phyloP scores from a whole-genome alignment of 2,113 vertebrate genomes.

The Coryphaenoides rupestris region DNA sequence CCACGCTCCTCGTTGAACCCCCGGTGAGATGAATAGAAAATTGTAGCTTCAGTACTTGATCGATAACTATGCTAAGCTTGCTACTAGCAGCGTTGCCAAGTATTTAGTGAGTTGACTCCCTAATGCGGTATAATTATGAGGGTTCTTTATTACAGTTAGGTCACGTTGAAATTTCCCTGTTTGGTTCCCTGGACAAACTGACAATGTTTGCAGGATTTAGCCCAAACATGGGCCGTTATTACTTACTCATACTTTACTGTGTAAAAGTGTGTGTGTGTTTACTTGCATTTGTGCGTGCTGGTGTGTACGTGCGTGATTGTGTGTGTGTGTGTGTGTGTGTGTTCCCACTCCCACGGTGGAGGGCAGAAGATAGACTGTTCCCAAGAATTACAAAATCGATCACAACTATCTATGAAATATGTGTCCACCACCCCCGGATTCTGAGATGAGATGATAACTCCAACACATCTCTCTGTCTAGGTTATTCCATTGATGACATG shows the following conservation, averaged over 20 bases:
- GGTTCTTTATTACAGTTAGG: conserved; percentile 21
- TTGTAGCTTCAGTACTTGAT: neutral
- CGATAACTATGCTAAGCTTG: conserved; percentile 1
- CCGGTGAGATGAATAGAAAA: neutral
- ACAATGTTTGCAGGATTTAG: neutral
- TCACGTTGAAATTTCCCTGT: conserved; percentile 6
- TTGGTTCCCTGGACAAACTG: conserved; percentile 11
- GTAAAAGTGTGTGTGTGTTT: too few species aligned
- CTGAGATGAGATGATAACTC: too few species aligned
- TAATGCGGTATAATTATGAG: conserved; percentile 22
- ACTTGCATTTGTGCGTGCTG: neutral
- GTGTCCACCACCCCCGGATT: too few species aligned
- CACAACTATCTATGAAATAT: too few species aligned
- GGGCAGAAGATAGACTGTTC: conserved; percentile 5
- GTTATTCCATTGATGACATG: too few species aligned
- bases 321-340: conserved; percentile 4
- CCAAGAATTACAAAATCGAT: too few species aligned
- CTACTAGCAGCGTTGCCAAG: conserved; percentile 17
- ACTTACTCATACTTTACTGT: too few species aligned
- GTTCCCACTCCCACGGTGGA: neutral
- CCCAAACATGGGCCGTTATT: too few species aligned
- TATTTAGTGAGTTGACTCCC: conserved; percentile 22
- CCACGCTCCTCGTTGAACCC: neutral
- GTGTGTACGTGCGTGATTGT: neutral
- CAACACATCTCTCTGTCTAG: too few species aligned